Conservation (phyloP, 2,888 invertebrate species). For the Sylvicola cinctus region DNA sequence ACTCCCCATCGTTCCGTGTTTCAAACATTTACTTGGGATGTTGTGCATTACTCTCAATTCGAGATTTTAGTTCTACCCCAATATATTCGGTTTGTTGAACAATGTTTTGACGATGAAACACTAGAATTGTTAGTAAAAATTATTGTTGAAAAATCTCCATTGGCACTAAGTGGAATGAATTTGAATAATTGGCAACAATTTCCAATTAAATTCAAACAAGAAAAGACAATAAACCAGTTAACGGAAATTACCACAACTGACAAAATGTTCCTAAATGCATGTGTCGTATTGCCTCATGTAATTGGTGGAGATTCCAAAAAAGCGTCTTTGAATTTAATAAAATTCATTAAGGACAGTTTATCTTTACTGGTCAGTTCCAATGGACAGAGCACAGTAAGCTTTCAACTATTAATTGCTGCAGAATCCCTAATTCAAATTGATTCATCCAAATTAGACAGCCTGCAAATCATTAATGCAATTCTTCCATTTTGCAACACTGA, state of each 20-base stretch:
- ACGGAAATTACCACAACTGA: slow-evolving; percentile 14
- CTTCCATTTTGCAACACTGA: slow-evolving; percentile 5
- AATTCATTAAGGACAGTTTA: slow-evolving; percentile 20
- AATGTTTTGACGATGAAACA: slow-evolving; percentile 30
- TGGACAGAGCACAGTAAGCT: slow-evolving; percentile 16
- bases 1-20: slow-evolving; percentile 34
- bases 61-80: slow-evolving; percentile 50
- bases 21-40: slow-evolving; percentile 41
- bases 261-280: slow-evolving; percentile 15
- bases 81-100: slow-evolving; percentile 37
- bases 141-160: slow-evolving; percentile 41
- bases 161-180: slow-evolving; percentile 35
- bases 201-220: slow-evolving; percentile 32
- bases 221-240: slow-evolving; percentile 8
- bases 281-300: slow-evolving; percentile 17
- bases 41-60: slow-evolving; percentile 44
- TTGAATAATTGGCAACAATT: slow-evolving; percentile 44
- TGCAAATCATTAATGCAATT: slow-evolving; percentile 13
- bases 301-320: background rate
- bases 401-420: slow-evolving; percentile 33
- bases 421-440: slow-evolving; percentile 37
- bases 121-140: slow-evolving; percentile 43
- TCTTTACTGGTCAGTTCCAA: slow-evolving; percentile 9
- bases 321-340: slow-evolving; percentile 9
- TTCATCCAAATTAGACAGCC: slow-evolving; percentile 13